These are phyloP conservation scores for Chrysaora quinquecirrha DNA, from an alignment of 30 jellyfish, hydroid and myxozoan genomes.

Conservation along the genomic window DNA sequence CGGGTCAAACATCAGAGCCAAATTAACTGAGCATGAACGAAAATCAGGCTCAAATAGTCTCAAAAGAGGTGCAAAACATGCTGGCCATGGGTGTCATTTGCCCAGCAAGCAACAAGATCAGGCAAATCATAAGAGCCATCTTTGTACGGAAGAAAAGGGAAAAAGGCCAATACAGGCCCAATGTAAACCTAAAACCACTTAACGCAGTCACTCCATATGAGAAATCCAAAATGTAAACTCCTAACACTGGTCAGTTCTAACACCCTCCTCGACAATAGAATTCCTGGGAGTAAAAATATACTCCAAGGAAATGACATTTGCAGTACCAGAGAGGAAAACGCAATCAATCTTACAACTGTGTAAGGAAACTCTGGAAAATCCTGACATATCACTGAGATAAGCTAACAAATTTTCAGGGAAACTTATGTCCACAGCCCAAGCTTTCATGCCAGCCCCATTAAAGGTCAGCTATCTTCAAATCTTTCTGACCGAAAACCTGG, in stretches of 20 bases:
- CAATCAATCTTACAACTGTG: not conserved
- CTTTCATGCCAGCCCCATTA: too few species aligned
- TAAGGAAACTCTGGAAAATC: slow-evolving; percentile 1
- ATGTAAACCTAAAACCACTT: not conserved
- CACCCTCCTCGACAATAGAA: too few species aligned
- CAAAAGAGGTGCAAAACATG: not conserved
- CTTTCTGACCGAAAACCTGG: too few species aligned
- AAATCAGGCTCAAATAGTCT: too few species aligned
- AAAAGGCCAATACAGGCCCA: too few species aligned
- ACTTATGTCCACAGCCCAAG: not conserved
- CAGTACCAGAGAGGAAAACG: slow-evolving; percentile 6
- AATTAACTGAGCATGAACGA: too few species aligned
- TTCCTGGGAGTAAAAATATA: slow-evolving; percentile 25
- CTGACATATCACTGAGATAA: slow-evolving; percentile 4
- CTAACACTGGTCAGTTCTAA: not conserved
- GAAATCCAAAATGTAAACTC: not conserved
- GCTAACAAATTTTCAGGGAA: slow-evolving; percentile 3
- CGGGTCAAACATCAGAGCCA: too few species aligned
- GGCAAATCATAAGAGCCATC: not conserved
- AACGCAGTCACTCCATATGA: not conserved
- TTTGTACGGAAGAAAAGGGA: not conserved
- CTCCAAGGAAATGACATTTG: too few species aligned
- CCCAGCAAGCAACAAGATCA: too few species aligned
- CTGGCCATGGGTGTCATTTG: not conserved
- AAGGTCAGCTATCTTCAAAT: too few species aligned